Evolutionary conservation across 2,797 vertebrate species (phyloP), one percentile per base, ranked within the genome.

Genomic region (Neostethus bicornis): DNA sequence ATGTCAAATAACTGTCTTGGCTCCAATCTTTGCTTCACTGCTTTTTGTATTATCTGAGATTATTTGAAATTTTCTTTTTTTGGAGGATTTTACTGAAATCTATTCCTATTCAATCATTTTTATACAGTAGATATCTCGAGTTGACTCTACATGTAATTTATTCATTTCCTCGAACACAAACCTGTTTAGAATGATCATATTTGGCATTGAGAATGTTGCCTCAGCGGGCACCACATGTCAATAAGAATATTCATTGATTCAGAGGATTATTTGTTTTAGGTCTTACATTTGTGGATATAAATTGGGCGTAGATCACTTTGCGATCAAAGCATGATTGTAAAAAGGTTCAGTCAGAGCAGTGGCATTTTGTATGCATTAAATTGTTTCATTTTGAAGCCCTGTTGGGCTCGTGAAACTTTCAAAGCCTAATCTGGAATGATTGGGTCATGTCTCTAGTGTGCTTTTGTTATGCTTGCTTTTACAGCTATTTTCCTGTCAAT

Each of bases 401-500:
- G 58, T 58, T 73, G 59, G 26, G 47, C 39, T 42, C 63, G 54
- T 66, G 49, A 29, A 66, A 45, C 20, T 53, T 54, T 43, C 17
- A 49, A 39, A 67, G 58, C 43, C 42, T 76, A 20, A 17, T 58
- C 43, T 75, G 62, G 67, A 63, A 70, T 58, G 44, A 57, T 47
- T 72, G 26, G 42, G 62, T 50, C 38, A 25, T 21, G 37, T 61
- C 37, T 64, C 42, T 28, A 45, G 49, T 80, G 65, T 69, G 64
- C 21, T 51, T 61, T 77, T 54, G 38, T 52, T 63, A n/a, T 51
- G 53, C 50, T 51, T 55, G 70, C 62, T 74, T 47, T 67, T 70
- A 67, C 55, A 7, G 57, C 72, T 61, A 70, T 81, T 76, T 81
- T 85, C 74, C 66, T 80, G 61, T 63, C 61, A 66, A 44, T 24